phyloP scores from a whole-genome alignment of 2,113 vertebrate genomes.

The Corythaeola cristata region DNA sequence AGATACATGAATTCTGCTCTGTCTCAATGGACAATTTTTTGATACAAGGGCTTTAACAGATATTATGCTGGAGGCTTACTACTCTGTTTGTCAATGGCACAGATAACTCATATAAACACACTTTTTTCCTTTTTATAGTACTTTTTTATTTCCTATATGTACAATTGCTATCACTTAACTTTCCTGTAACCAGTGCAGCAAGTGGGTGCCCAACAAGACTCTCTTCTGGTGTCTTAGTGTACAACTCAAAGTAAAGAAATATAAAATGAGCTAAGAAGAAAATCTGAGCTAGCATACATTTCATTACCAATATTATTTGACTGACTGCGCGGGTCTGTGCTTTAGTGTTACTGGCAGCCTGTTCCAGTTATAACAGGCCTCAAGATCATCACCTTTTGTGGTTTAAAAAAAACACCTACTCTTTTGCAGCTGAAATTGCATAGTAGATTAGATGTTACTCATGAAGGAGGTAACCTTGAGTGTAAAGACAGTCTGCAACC shows the following conservation, averaged over 20 bases:
- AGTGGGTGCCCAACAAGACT: not conserved
- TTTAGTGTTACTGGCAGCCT: not conserved
- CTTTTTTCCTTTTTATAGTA: not conserved
- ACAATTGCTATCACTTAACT: not conserved
- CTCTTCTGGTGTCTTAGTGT: not conserved
- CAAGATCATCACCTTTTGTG: not conserved
- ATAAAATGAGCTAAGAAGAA: not conserved
- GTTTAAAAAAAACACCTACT: not conserved
- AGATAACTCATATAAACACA: not conserved
- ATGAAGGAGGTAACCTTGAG: not conserved
- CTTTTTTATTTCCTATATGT: not conserved
- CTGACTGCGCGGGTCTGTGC: too few species aligned
- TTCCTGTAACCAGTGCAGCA: not conserved
- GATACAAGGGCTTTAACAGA: not conserved
- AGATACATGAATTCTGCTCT: not conserved
- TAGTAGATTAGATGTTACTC: not conserved
- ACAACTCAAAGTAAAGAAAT: not conserved
- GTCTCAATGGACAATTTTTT: not conserved
- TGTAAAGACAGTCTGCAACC: not conserved
- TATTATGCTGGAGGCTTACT: not conserved
- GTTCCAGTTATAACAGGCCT: not conserved
- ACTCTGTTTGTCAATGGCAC: not conserved
- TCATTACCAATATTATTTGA: fast-evolving
- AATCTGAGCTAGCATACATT: not conserved
- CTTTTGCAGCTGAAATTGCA: not conserved